phyloP scores from a whole-genome alignment of 2,797 vertebrate species.

The Astyanax mexicanus region DNA sequence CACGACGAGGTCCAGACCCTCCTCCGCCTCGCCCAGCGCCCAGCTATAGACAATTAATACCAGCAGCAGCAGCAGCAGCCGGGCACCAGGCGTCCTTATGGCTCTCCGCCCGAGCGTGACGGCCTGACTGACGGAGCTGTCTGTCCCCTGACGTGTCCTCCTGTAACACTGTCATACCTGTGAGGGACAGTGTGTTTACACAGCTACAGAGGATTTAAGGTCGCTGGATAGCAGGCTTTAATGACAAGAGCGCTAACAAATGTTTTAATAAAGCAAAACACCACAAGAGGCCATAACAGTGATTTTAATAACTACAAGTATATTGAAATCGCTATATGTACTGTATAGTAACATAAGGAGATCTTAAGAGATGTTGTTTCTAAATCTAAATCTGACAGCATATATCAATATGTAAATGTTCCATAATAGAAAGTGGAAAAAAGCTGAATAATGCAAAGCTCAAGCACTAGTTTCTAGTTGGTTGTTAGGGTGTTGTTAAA shows the following conservation, averaged over 20 bases:
- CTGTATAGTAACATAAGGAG: too few relatives aligned
- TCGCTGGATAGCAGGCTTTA: not conserved
- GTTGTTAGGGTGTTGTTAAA: too few relatives aligned
- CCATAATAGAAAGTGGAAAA: too few relatives aligned
- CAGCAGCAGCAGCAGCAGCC: conserved; percentile 24
- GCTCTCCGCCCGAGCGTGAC: not conserved
- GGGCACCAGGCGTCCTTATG: conserved; percentile 12
- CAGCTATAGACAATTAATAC: conserved; percentile 43
- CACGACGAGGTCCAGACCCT: conserved; percentile 28
- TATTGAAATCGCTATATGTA: too few relatives aligned
- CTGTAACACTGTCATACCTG: conserved; percentile 23
- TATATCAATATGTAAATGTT: too few relatives aligned
- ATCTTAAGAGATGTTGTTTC: too few relatives aligned
- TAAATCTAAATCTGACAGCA: too few relatives aligned
- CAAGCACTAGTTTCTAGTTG: too few relatives aligned
- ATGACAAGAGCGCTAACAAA: not conserved
- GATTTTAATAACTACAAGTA: too few relatives aligned
- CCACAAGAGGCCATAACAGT: not conserved
- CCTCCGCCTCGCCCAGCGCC: conserved; percentile 6
- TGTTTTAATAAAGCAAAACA: not conserved
- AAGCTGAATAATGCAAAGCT: too few relatives aligned
- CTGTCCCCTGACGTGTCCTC: not conserved
- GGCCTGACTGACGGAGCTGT: conserved; percentile 8
- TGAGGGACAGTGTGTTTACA: not conserved
- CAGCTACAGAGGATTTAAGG: conserved; percentile 5